Percentiles rank a stretch among this genome's conserved stretches.
phyloP scores from a whole-genome alignment of 2,113 vertebrate species.

The Cavia aperea region DNA sequence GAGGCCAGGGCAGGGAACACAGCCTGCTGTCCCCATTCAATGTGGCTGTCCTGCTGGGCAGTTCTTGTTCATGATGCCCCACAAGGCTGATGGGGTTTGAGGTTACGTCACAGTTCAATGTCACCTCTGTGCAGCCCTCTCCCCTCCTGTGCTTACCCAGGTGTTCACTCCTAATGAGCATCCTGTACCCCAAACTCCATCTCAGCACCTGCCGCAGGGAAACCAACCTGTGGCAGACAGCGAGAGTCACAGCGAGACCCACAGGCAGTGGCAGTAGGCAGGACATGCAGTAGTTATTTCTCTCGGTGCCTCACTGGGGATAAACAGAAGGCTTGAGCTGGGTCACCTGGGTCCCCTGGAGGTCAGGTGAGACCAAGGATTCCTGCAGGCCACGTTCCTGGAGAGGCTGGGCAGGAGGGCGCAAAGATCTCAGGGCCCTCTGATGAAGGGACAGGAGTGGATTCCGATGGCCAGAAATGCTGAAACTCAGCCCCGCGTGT shows the following conservation, averaged over 20 bases:
- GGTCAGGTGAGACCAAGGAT: not conserved
- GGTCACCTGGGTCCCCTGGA: not conserved
- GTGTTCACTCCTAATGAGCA: not conserved
- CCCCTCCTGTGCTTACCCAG: not conserved
- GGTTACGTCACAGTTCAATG: rapidly evolving
- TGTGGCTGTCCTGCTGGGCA: not conserved
- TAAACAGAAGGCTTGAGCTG: not conserved
- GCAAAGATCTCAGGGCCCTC: not conserved
- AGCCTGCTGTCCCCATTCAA: not conserved
- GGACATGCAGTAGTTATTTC: not conserved
- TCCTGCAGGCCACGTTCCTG: not conserved
- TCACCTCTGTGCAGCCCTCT: not conserved
- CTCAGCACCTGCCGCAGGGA: not conserved
- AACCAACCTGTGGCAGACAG: not conserved
- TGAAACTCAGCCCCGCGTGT: slow-evolving; percentile 55
- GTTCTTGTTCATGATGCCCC: not conserved
- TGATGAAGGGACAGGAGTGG: slow-evolving; percentile 69
- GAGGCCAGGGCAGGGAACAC: not conserved
- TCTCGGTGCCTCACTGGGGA: not conserved
- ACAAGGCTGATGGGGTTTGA: not conserved
- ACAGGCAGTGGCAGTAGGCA: not conserved
- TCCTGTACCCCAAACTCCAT: not conserved
- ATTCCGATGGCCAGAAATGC: slow-evolving; percentile 70
- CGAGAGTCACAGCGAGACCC: not conserved
- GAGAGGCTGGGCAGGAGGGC: not conserved